Conservation (phyloP, 2,888 invertebrate genomes). For the Carpatolechia fugitivella region DNA sequence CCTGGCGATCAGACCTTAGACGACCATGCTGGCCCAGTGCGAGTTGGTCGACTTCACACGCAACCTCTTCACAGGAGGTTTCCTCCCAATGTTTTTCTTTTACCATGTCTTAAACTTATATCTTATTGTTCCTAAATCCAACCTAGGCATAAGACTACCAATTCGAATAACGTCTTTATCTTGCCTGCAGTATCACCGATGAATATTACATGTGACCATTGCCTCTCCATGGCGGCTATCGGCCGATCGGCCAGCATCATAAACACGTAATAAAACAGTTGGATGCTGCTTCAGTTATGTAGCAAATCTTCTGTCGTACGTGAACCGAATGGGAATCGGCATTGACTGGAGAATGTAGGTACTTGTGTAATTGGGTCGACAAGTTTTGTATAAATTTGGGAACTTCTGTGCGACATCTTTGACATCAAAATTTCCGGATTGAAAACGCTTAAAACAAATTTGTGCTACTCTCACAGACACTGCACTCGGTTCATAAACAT, state of each 20-base stretch:
- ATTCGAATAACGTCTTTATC: background rate
- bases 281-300: background rate
- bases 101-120: no score
- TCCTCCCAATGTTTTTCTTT: no score
- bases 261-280: constrained; percentile 57
- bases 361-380: background rate
- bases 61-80: no score
- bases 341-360: background rate
- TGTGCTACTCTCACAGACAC: no score
- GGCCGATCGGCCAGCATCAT: constrained; percentile 32
- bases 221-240: background rate
- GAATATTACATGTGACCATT: constrained; percentile 20
- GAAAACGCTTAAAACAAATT: no score
- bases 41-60: no score
- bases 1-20: no score
- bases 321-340: constrained; percentile 9
- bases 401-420: background rate
- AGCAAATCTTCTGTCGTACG: constrained; percentile 19
- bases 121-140: no score
- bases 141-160: no score
- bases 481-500: no score
- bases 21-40: no score
- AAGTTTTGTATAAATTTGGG: background rate
- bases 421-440: no score
- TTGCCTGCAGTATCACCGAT: background rate